Evolutionary conservation across 2,113 vertebrate species (phyloP).

Genomic region (Halcyon malimbica): DNA sequence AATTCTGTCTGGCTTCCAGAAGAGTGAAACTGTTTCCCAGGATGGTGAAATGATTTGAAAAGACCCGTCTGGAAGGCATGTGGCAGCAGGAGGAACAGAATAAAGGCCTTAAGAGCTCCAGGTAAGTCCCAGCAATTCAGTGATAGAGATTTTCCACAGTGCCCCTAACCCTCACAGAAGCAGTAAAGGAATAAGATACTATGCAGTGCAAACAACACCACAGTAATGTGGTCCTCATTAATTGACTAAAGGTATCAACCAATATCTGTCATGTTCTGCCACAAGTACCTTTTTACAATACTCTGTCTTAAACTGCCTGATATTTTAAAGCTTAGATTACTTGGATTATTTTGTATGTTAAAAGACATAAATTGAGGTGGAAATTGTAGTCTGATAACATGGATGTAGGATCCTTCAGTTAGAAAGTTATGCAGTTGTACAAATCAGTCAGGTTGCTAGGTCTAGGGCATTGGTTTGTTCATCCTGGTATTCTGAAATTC

Average conservation of each 20-base stretch:
- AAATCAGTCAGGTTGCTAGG: neutral
- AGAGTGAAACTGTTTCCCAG: neutral
- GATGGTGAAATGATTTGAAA: neutral
- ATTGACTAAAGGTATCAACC: neutral
- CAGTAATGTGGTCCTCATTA: neutral
- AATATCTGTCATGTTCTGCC: neutral
- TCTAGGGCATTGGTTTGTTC: neutral
- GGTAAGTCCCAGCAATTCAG: neutral
- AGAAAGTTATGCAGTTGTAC: neutral
- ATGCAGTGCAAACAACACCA: neutral
- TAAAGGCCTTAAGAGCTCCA: neutral
- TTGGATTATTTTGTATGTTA: neutral
- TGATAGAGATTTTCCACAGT: neutral
- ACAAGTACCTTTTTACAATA: neutral
- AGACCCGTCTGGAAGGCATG: accelerated
- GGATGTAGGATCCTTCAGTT: neutral
- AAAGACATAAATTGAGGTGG: neutral
- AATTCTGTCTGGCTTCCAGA: neutral
- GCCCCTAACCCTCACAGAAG: neutral
- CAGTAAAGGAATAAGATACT: neutral
- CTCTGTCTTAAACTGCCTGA: neutral
- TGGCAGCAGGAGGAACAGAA: neutral
- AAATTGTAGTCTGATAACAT: neutral
- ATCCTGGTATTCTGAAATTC: neutral
- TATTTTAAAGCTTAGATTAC: neutral